Base-by-base conservation (phyloP, 2,113 vertebrate genomes). In the Sturnus vulgaris region DNA sequence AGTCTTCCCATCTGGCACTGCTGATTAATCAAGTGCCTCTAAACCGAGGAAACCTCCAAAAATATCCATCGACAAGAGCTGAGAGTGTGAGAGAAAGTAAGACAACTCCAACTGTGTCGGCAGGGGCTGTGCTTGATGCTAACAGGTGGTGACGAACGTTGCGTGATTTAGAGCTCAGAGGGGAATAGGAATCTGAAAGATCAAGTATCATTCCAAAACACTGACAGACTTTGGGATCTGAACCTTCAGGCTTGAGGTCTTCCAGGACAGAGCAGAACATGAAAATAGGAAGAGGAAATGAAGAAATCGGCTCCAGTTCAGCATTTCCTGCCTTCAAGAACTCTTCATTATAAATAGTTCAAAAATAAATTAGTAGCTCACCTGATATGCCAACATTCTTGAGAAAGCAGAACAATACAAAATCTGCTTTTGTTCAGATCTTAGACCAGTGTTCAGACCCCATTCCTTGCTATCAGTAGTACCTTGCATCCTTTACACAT, bases 171-270 rank as follows among this genome's bases (percentile, higher is more conserved):
- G 82, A 86, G 71, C 83, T 78, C 31, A 70, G 39, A 89, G 37
- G 3, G 46, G 39, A 91, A 82, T 6, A 33, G 79, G 93, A 96
- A 93, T 91, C 79, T 55, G 79, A 86, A 95, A 91, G 93, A 96
- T 97, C 91, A 95, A 93, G 82, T 96, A 30, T 94, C 94, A 0
- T 95, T 95, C 87, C 93, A 96, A 94, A 95, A 93, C 71, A 77
- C 82, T 83, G 88, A 19, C 53, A 68, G 50, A n/a, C 66, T 91
- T 91, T 64, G 64, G 68, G 87, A 77, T 50, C 47, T 52, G 50
- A 79, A 73, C 10, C 53, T 79, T 79, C 1, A 0, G 55, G 50
- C 39, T 61, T 33, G 42, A 81, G 82, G 37, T 61, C 49, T 93
- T 93, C 52, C 76, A 92, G 66, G 84, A 73, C 18, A 42, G 73